A percentile compares a stretch with the other conserved stretches of the same genome.
Evolutionary conservation across 2,888 invertebrate genomes (phyloP).

Genomic region (Thyatira batis): DNA sequence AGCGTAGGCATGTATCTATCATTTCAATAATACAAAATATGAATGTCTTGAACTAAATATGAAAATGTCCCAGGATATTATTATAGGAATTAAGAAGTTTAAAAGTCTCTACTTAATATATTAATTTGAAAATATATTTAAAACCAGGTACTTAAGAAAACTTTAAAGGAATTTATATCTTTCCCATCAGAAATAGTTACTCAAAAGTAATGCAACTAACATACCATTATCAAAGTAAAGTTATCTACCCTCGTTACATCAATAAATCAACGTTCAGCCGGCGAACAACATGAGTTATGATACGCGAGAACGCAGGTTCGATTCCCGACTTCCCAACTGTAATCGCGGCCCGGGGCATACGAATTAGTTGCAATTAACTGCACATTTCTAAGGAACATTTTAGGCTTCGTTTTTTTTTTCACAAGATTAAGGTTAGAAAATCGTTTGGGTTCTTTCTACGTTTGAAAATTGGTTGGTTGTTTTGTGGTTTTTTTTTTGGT

Average conservation of each 20-base stretch:
- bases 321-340: slow-evolving; percentile 43
- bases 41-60: no score
- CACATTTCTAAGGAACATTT: slow-evolving; percentile 43
- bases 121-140: no score
- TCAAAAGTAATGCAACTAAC: not conserved
- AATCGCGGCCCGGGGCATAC: slow-evolving; percentile 50
- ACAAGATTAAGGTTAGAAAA: slow-evolving; percentile 20
- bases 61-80: no score
- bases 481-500: not conserved
- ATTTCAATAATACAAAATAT: no score
- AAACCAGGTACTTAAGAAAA: no score
- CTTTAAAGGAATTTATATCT: no score
- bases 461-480: slow-evolving; percentile 1
- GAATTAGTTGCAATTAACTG: slow-evolving; percentile 63
- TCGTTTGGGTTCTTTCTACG: slow-evolving; percentile 9
- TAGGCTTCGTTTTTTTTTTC: slow-evolving; percentile 33
- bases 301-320: slow-evolving; percentile 32
- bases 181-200: not conserved
- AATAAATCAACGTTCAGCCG: slow-evolving; percentile 32
- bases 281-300: slow-evolving; percentile 32
- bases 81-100: no score
- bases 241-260: not conserved
- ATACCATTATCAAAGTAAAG: not conserved
- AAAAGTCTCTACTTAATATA: no score
- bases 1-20: no score